Percentiles rank a stretch among this genome's conserved stretches.
phyloP scores from a whole-genome alignment of 2,888 invertebrate species.

The Mythimna impura region DNA sequence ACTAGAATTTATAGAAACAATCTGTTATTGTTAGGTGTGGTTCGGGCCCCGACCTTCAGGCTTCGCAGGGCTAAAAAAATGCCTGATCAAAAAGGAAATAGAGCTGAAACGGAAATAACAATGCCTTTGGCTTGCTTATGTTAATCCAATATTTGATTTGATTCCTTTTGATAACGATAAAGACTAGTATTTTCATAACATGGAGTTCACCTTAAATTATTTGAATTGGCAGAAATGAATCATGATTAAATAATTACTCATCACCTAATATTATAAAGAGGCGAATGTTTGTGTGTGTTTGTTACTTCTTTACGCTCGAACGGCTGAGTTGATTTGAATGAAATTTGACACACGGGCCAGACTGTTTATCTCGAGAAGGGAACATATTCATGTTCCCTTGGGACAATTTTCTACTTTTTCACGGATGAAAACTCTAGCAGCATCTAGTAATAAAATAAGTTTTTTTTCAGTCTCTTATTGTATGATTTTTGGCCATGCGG shows the following conservation, averaged over 20 bases:
- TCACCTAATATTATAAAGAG: no score
- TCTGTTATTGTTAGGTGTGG: neutral
- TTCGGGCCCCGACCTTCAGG: neutral
- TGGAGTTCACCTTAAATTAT: neutral
- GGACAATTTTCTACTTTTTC: no score
- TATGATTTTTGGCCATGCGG: no score
- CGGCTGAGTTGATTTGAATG: no score
- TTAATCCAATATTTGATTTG: neutral
- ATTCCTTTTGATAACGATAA: neutral
- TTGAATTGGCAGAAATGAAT: neutral
- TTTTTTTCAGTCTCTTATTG: no score
- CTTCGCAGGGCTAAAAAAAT: neutral
- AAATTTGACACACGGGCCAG: no score
- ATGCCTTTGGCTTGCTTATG: neutral
- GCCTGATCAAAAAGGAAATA: neutral
- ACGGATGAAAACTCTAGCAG: no score
- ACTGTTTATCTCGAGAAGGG: no score
- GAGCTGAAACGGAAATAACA: neutral
- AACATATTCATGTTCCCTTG: no score
- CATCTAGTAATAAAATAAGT: no score
- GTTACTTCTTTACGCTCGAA: no score
- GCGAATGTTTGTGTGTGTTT: no score
- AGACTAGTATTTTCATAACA: neutral
- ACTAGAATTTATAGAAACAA: neutral
- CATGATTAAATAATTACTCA: neutral